Evolutionary conservation across 2,113 vertebrate species (phyloP), one percentile per base, ranked within the genome.

Genomic region (Acinonyx jubatus): DNA sequence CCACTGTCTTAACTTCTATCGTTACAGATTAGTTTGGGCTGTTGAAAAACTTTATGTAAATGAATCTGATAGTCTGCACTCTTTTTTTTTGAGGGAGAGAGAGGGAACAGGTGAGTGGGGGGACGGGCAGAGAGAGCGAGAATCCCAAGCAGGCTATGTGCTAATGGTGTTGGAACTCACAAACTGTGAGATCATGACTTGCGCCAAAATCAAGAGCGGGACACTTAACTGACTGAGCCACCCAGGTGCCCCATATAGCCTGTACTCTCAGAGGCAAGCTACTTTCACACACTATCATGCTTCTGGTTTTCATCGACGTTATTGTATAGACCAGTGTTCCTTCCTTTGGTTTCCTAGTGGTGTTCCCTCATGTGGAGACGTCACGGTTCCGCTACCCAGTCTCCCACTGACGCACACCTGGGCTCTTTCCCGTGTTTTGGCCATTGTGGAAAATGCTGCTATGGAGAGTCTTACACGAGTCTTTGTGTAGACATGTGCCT

Each of bases 321-420:
- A 31, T 52, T 7, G 21, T 13, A 4, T 14, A 1, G 15, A 14
- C 15, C 48, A 2, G 5, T 11, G 38, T 23, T n/a, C 3, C 0
- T 27, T 55, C 38, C 63, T 65, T 68, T 14, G 69, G 29, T 78
- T 48, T 19, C 48, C 69, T 31, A 55, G n/a, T 45, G 29, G 48
- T 21, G 2, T 41, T 41, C 45, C 16, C 18, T 33, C 16, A 1
- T 33, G 36, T 0, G 7, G 38, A 31, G 4, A 21, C 31, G 19
- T 38, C 71, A 65, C 23, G 23, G 9, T 65, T 66, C 36, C 1
- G 45, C 79, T 52, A 21, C 38, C 15, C 13, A 18, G 14, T 14
- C 5, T 41, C 6, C 71, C 52, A 45, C 10, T 33, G 11, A 66
- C 0, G 45, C 14, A 8, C 4, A 13, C 14, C 63, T 63, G 71